phyloP scores from a whole-genome alignment of 1,140 invertebrate species.

The Pseudobourletiella spinata region DNA sequence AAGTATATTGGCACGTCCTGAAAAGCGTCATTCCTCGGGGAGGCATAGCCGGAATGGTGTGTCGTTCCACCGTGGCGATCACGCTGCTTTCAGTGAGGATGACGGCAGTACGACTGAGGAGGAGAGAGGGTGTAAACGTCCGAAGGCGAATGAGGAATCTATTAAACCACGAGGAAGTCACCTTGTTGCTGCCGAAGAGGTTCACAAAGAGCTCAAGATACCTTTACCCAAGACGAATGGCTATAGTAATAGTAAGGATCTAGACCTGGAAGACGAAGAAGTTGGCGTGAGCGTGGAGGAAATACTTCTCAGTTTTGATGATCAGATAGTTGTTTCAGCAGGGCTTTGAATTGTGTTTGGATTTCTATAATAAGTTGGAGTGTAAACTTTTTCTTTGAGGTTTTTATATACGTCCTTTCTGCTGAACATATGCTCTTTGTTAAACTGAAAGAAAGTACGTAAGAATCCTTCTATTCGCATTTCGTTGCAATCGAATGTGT shows the following conservation, averaged over 20 bases:
- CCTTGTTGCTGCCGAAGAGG: neutral
- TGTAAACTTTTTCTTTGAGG: no score
- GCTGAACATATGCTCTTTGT: no score
- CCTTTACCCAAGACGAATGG: neutral
- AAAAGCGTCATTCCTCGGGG: neutral
- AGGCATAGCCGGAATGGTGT: no score
- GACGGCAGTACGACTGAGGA: neutral
- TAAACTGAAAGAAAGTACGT: no score
- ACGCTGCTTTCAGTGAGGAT: neutral
- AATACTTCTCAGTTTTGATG: constrained; percentile 1
- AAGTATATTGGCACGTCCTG: neutral
- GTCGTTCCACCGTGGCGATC: neutral
- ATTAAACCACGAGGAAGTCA: no score
- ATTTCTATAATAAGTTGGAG: neutral
- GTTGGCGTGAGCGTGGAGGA: neutral
- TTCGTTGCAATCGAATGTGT: no score
- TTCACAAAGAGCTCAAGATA: neutral
- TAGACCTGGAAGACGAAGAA: neutral
- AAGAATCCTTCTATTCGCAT: no score
- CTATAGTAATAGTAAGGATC: neutral
- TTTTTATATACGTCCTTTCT: no score
- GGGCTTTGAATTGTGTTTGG: neutral
- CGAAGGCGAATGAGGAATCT: neutral
- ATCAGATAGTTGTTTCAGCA: neutral
- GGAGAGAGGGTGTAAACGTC: neutral